A percentile compares a stretch with the other conserved stretches of the same genome.
Conservation (phyloP, 2,888 invertebrate species). For the Ischnura elegans region DNA sequence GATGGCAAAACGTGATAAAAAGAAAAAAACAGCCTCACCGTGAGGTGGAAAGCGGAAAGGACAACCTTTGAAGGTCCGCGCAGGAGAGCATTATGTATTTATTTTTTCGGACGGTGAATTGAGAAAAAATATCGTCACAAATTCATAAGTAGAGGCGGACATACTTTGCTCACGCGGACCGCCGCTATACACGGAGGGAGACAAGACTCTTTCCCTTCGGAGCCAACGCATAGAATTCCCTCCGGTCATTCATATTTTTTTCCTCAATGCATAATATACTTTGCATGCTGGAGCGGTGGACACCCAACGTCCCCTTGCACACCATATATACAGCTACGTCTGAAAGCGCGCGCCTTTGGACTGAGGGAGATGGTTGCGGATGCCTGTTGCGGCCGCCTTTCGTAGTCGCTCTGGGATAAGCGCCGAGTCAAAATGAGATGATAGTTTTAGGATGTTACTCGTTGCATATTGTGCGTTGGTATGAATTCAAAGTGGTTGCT, state of each 20-base stretch:
- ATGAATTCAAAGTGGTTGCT: too few relatives aligned
- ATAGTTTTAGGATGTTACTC: not conserved
- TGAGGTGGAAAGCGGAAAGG: not conserved
- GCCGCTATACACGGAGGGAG: not conserved
- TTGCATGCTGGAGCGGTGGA: not conserved
- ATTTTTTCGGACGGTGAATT: not conserved
- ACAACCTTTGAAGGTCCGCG: not conserved
- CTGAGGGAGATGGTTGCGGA: not conserved
- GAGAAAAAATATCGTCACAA: not conserved
- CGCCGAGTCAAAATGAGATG: not conserved
- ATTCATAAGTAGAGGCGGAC: not conserved
- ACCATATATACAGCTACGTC: not conserved
- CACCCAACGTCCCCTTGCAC: not conserved
- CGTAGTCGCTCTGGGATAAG: not conserved
- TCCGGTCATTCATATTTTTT: not conserved
- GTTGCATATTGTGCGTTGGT: not conserved
- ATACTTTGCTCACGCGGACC: not conserved
- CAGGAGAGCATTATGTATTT: not conserved
- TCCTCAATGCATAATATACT: conserved; percentile 15
- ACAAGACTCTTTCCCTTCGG: not conserved
- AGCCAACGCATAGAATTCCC: not conserved
- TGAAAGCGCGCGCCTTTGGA: not conserved
- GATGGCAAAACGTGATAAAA: not conserved
- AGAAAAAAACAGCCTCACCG: not conserved
- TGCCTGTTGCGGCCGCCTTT: not conserved